Evolutionary conservation across 1,140 invertebrate genomes (phyloP).

Genomic region (Penaeus indicus): DNA sequence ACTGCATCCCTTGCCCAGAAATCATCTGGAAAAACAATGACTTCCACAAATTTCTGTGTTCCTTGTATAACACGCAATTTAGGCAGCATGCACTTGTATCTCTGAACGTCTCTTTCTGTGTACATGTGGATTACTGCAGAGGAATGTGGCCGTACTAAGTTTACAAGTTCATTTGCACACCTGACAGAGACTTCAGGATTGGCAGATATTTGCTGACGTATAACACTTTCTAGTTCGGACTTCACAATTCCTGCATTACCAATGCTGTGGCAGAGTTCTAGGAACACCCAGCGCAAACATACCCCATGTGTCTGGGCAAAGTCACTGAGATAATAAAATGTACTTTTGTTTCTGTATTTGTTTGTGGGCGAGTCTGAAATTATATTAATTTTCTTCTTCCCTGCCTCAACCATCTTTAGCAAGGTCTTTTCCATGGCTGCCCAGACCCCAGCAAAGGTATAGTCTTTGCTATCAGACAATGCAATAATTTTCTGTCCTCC

Average conservation of each 20-base stretch:
- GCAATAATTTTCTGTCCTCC: not conserved
- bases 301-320: constrained; percentile 30
- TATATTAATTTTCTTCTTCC: constrained; percentile 42
- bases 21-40: constrained; percentile 35
- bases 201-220: not conserved
- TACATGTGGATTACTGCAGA: constrained; percentile 15
- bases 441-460: constrained; percentile 30
- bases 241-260: constrained; percentile 28
- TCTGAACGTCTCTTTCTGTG: constrained; percentile 20
- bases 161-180: not conserved
- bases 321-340: constrained; percentile 39
- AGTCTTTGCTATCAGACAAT: constrained; percentile 34
- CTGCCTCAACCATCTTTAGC: constrained; percentile 21
- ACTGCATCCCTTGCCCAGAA: constrained; percentile 39
- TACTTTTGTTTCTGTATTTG: constrained; percentile 37
- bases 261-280: constrained; percentile 23
- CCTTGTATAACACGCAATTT: constrained; percentile 36
- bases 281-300: constrained; percentile 42
- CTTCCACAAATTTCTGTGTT: constrained; percentile 40
- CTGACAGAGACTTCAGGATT: constrained; percentile 5
- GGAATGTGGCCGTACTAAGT: constrained; percentile 19
- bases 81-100: constrained; percentile 35
- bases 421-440: constrained; percentile 32
- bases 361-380: constrained; percentile 40
- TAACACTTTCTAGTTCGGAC: constrained; percentile 17